These are phyloP conservation scores for Paratilapia polleni DNA, from an alignment of 2,113 vertebrate species.

Conservation along the genomic window DNA sequence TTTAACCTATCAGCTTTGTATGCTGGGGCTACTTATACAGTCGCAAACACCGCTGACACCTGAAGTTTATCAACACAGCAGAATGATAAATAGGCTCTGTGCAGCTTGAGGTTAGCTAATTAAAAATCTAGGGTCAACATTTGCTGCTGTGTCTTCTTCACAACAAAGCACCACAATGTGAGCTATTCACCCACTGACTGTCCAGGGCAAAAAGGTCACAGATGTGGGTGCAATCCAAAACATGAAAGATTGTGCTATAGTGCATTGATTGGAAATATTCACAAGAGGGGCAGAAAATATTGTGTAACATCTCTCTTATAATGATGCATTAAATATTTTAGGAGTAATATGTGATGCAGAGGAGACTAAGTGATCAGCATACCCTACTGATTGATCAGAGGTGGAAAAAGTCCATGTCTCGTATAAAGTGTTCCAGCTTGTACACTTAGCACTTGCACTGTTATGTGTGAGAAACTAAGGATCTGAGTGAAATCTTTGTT, in stretches of 20 bases:
- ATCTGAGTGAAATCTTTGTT: neutral
- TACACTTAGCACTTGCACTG: neutral
- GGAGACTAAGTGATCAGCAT: neutral
- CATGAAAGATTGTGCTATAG: too few species aligned
- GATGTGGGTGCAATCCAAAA: neutral
- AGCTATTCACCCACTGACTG: neutral
- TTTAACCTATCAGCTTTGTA: neutral
- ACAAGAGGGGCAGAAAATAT: too few species aligned
- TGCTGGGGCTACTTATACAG: neutral
- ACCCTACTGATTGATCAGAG: neutral
- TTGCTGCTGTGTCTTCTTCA: neutral
- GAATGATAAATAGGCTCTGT: conserved; percentile 27
- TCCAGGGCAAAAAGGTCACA: neutral
- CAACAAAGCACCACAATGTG: neutral
- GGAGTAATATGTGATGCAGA: too few species aligned
- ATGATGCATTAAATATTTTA: too few species aligned
- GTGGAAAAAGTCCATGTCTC: neutral
- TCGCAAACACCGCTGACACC: conserved; percentile 8
- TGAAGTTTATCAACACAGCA: conserved; percentile 34
- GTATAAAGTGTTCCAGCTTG: neutral
- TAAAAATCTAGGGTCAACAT: conserved; percentile 25
- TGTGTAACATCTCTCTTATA: too few species aligned
- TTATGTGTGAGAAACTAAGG: neutral
- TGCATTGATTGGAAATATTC: too few species aligned
- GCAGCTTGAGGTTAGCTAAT: conserved; percentile 31